These are phyloP conservation scores for Ceratoteleas bidentatus DNA, from an alignment of 1,140 invertebrate genomes.

Conservation along the genomic window DNA sequence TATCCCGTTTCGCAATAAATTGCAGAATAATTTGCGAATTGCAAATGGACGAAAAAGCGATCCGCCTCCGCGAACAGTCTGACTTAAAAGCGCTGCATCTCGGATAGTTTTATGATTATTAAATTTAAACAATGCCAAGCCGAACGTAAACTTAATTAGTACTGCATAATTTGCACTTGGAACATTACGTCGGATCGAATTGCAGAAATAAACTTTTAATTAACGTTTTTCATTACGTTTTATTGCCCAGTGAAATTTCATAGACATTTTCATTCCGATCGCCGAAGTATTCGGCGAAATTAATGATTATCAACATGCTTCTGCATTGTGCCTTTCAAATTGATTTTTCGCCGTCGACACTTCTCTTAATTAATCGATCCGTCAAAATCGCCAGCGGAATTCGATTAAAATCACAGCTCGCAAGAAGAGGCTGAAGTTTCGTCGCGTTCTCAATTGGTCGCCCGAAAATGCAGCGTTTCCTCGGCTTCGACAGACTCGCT, in stretches of 20 bases:
- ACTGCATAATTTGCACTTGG: slow-evolving; percentile 25
- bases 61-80: not conserved
- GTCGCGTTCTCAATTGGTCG: slow-evolving; percentile 18
- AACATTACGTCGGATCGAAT: slow-evolving; percentile 25
- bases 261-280: slow-evolving; percentile 14
- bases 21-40: not conserved
- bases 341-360: not conserved
- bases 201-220: slow-evolving; percentile 41
- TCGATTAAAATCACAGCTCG: too few relatives aligned
- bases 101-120: slow-evolving; percentile 15
- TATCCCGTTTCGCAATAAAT: slow-evolving; percentile 14
- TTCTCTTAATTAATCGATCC: not conserved
- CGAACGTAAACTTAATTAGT: slow-evolving; percentile 31
- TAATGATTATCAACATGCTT: not conserved
- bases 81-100: slow-evolving; percentile 6
- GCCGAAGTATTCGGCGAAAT: not conserved
- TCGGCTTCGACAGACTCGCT: slow-evolving; percentile 47
- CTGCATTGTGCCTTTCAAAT: not conserved
- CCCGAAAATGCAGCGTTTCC: slow-evolving; percentile 47
- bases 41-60: not conserved
- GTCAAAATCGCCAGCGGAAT: not conserved
- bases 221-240: slow-evolving; percentile 36
- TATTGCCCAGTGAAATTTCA: slow-evolving; percentile 29
- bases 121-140: slow-evolving; percentile 14
- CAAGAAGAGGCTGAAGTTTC: not conserved